Conservation (phyloP, 2,888 invertebrate species). For the Rhabditoides inermis region DNA sequence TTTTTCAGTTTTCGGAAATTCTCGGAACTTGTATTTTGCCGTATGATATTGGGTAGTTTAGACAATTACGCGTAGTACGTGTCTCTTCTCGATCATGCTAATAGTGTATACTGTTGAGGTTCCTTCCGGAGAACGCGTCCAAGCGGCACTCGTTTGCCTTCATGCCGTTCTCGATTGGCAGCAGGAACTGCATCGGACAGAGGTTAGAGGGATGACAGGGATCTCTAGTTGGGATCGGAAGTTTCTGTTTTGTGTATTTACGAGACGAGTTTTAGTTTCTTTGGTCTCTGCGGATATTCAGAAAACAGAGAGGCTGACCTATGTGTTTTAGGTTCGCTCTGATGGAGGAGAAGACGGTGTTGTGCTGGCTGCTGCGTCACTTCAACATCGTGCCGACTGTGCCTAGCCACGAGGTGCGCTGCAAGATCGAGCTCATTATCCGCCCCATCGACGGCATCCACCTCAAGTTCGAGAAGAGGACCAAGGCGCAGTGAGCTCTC, state of each 20-base stretch:
- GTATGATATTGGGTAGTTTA: no score
- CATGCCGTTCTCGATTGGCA: constrained; percentile 57
- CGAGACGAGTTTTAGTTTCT: no score
- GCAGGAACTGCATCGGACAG: constrained; percentile 57
- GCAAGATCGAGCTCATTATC: constrained; percentile 54
- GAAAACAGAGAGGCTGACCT: not conserved
- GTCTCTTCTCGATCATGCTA: no score
- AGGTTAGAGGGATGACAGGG: constrained; percentile 29
- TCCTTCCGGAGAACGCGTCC: constrained; percentile 52
- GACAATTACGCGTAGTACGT: no score
- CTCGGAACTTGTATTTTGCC: no score
- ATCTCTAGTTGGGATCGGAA: no score
- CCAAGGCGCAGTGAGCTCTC: no score
- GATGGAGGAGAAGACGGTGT: constrained; percentile 56
- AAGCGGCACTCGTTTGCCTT: constrained; percentile 55
- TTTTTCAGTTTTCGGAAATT: no score
- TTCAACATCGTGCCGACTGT: constrained; percentile 50
- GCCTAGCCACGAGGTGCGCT: no score
- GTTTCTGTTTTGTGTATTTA: no score
- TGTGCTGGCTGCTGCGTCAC: constrained; percentile 53
- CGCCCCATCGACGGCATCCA: constrained; percentile 53
- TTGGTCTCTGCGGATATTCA: not conserved
- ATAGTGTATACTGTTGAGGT: no score
- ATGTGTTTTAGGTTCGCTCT: constrained; percentile 41
- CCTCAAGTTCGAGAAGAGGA: constrained; percentile 40